Base-by-base conservation (phyloP, 1,140 invertebrate species). In the Ephestia elutella region DNA sequence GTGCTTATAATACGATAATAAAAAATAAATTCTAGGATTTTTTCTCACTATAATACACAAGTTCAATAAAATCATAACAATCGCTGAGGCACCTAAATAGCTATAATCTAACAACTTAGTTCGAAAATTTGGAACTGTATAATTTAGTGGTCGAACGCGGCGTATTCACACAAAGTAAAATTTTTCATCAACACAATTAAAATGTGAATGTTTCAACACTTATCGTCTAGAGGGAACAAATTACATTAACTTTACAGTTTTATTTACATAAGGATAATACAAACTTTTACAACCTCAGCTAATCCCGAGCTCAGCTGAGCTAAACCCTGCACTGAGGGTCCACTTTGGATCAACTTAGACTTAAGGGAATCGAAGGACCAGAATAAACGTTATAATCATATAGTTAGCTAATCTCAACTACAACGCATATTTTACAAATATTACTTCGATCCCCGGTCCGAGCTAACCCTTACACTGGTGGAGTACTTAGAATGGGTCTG, bases 151-250 rank as follows among this genome's bases (percentile, higher is more conserved):
- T 53, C 19, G 21, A 53, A 53, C 64, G 61, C 61, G 32, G 15
- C 25, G 13, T 44, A 44, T 44, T 44, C 38, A 44, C 38, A 44
- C 13, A 70, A 65, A 70, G 65, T 69, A 64, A 65, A 56, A 57
- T 54, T 59, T 56, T 75, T 11, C 30, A 32, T 32, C 70, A 84
- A 82, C 81, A 78, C 74, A 84, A 84, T 77, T 84, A 81, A 78
- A 84, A 82, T 84, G 79, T 84, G 74, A 84, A 81, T 67, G 50
- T 70, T 56, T 78, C 75, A 84, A 84, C 81, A 82, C 81, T 84
- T 84, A 82, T 56, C 68, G 54, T 44, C 72, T 76, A 78, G 50
- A 62, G 62, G 66, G 65, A 80, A 75, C 68, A 70, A 68, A 70
- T 72, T 67, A 68, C 56, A 56, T 66, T 67, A 78, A 70, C 63